A percentile compares a stretch with the other conserved stretches of the same genome.
Conservation (phyloP, 2,888 invertebrate genomes). For the Coenonympha glycerion region DNA sequence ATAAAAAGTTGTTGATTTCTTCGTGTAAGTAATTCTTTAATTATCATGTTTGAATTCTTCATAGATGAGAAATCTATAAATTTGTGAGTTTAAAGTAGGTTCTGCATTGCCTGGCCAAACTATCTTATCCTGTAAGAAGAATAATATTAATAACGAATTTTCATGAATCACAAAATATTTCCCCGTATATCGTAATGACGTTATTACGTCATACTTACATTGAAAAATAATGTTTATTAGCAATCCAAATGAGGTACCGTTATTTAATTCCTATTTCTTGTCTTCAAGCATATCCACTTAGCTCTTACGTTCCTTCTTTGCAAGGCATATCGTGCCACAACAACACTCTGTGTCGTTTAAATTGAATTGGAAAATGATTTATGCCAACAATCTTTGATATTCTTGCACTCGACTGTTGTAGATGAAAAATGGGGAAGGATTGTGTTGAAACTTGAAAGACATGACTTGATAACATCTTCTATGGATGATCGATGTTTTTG, state of each 20-base stretch:
- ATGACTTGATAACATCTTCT: neutral
- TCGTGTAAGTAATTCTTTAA: too few species aligned
- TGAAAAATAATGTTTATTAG: too few species aligned
- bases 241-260: neutral
- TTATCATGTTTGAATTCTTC: too few species aligned
- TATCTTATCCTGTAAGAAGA: too few species aligned
- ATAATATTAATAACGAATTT: too few species aligned
- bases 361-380: slow-evolving; percentile 74
- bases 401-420: slow-evolving; percentile 57
- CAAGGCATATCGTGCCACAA: slow-evolving; percentile 38
- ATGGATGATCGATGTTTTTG: neutral
- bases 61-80: too few species aligned
- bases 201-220: too few species aligned
- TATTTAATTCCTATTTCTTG: neutral
- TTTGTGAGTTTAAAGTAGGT: too few species aligned
- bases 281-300: neutral
- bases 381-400: slow-evolving; percentile 63
- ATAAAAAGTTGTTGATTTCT: too few species aligned
- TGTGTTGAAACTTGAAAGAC: slow-evolving; percentile 29
- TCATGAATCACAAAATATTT: too few species aligned
- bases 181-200: too few species aligned
- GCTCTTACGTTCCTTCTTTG: slow-evolving; percentile 23
- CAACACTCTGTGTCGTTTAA: slow-evolving; percentile 65
- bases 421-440: slow-evolving; percentile 57
- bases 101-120: too few species aligned